These are phyloP conservation scores for Pharmacophagus antenor DNA, from an alignment of 2,888 invertebrate genomes.

Conservation along the genomic window DNA sequence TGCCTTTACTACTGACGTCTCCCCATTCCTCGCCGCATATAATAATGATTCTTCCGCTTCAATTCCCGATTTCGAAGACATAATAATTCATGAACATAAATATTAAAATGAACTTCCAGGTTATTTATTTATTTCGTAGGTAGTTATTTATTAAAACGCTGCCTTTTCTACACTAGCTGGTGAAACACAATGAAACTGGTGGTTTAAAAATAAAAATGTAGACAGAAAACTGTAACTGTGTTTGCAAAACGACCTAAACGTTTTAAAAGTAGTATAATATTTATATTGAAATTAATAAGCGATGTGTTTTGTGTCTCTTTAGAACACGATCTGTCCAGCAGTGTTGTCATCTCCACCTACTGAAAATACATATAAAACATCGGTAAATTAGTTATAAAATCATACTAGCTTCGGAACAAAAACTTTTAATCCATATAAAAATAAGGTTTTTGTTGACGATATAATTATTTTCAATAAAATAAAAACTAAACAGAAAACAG, in stretches of 20 bases:
- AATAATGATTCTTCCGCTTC: constrained; percentile 82
- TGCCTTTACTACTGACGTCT: constrained; percentile 76
- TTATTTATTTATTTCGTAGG: not conserved
- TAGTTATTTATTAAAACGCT: not conserved
- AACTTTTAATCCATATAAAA: too few relatives aligned
- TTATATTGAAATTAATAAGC: not conserved
- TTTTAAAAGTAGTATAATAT: not conserved
- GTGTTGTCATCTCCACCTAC: not conserved
- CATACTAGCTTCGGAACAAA: too few relatives aligned
- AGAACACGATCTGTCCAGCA: not conserved
- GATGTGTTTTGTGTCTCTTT: not conserved
- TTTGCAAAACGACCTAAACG: not conserved
- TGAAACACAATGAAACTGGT: too few relatives aligned
- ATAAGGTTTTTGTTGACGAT: too few relatives aligned
- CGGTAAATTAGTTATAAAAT: too few relatives aligned
- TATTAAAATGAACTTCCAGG: not conserved
- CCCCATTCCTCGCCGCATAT: constrained; percentile 83
- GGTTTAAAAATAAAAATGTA: not conserved
- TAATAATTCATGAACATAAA: constrained; percentile 31
- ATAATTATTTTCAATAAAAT: too few relatives aligned
- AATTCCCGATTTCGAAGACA: constrained; percentile 50
- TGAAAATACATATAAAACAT: too few relatives aligned
- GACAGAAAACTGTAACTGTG: not conserved
- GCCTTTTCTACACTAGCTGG: too few relatives aligned
- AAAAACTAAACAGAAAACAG: too few relatives aligned